Evolutionary conservation across 2,113 vertebrate species (phyloP).

Genomic region (Marmota flaviventris): DNA sequence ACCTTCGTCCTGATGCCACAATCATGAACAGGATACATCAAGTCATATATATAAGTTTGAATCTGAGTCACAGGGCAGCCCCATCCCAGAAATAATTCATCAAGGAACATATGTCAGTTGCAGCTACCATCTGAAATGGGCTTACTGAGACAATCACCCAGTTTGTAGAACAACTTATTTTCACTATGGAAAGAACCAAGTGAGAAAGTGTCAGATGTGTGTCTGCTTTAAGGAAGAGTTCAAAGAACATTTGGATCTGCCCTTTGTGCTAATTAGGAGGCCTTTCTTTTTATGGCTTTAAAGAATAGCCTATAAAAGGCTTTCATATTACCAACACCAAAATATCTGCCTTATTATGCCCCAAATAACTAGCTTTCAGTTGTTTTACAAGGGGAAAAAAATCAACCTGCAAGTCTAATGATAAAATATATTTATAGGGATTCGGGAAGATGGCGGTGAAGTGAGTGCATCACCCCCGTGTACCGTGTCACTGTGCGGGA

Average conservation of each 20-base stretch:
- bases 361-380: not conserved
- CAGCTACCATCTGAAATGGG: accelerated
- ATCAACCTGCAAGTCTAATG: not conserved
- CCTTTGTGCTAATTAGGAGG: not conserved
- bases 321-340: not conserved
- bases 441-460: too few species aligned
- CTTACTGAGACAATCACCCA: conserved; percentile 5
- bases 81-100: conserved; percentile 55
- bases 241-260: not conserved
- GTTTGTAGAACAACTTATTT: conserved; percentile 29
- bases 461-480: too few species aligned
- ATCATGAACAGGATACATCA: not conserved
- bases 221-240: not conserved
- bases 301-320: not conserved
- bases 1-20: conserved; percentile 57
- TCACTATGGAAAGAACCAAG: conserved; percentile 38
- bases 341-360: not conserved
- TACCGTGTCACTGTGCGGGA: too few species aligned
- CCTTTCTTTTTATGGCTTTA: not conserved
- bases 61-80: conserved; percentile 2
- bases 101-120: not conserved
- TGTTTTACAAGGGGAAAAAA: not conserved
- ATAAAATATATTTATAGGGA: not conserved
- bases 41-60: conserved; percentile 23
- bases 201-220: not conserved